Conservation (phyloP, 2,888 invertebrate genomes). For the Tetanocera ferruginea region DNA sequence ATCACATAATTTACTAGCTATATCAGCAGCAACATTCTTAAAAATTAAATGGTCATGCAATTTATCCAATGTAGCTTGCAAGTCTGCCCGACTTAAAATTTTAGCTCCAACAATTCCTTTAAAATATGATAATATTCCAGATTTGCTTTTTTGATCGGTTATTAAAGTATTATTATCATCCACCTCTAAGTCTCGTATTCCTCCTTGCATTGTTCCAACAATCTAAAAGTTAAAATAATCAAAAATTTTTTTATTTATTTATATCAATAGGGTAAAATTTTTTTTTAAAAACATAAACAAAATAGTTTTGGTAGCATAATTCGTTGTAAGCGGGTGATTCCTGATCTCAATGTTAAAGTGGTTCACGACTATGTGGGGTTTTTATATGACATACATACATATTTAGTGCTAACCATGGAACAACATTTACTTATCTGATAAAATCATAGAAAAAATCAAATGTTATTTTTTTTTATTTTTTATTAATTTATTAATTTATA, state of each 20-base stretch:
- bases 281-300: not conserved
- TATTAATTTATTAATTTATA: not conserved
- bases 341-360: too few species aligned
- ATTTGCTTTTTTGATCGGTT: conserved; percentile 40
- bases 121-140: conserved; percentile 85
- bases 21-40: conserved; percentile 98
- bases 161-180: conserved; percentile 73
- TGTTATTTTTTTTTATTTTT: not conserved
- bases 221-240: conserved; percentile 70
- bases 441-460: not conserved
- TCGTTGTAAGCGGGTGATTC: too few species aligned
- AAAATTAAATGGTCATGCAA: conserved; percentile 94
- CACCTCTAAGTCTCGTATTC: conserved; percentile 84
- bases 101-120: conserved; percentile 91
- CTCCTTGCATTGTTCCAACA: conserved; percentile 87
- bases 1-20: conserved; percentile 92
- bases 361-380: not conserved
- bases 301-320: not conserved
- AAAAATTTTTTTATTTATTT: not conserved
- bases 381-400: not conserved
- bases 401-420: not conserved
- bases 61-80: conserved; percentile 91
- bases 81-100: conserved; percentile 82
- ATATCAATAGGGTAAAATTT: too few species aligned
- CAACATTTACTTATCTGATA: too few species aligned